Percentiles rank a stretch among this genome's conserved stretches.
These are phyloP conservation scores for Patella depressa DNA, from an alignment of 2,888 invertebrate species.

Conservation along the genomic window DNA sequence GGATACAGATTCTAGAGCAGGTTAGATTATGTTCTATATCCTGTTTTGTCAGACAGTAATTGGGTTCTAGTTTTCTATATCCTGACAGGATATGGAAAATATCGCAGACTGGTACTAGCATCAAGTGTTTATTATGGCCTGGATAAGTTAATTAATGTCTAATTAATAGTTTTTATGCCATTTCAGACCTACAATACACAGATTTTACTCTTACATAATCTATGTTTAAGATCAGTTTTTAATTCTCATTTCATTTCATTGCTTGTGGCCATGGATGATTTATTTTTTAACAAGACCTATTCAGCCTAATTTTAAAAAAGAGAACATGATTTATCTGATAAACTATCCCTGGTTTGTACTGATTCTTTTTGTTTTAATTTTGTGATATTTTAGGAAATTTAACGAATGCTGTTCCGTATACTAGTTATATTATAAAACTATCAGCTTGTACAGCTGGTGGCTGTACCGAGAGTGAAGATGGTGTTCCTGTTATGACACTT, in stretches of 20 bases:
- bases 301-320: not conserved
- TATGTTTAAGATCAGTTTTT: too few species aligned
- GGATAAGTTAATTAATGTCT: too few species aligned
- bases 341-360: not conserved
- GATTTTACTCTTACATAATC: too few species aligned
- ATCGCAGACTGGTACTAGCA: too few species aligned
- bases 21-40: constrained; percentile 14
- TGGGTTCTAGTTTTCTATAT: too few species aligned
- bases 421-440: constrained; percentile 62
- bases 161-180: too few species aligned
- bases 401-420: constrained; percentile 60
- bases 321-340: not conserved
- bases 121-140: too few species aligned
- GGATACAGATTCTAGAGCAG: constrained; percentile 38
- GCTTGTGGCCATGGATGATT: not conserved
- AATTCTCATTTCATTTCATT: too few species aligned
- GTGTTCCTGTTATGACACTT: constrained; percentile 54
- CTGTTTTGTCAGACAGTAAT: too few species aligned
- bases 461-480: constrained; percentile 65
- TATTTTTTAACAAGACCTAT: not conserved
- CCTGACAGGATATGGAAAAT: too few species aligned
- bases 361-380: not conserved
- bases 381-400: constrained; percentile 51
- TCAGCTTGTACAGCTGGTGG: constrained; percentile 69
- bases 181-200: too few species aligned